A percentile compares a stretch with the other conserved stretches of the same genome.
These are phyloP conservation scores for Scaptodrosophila lebanonensis DNA, from an alignment of 1,140 invertebrate species.

Conservation along the genomic window DNA sequence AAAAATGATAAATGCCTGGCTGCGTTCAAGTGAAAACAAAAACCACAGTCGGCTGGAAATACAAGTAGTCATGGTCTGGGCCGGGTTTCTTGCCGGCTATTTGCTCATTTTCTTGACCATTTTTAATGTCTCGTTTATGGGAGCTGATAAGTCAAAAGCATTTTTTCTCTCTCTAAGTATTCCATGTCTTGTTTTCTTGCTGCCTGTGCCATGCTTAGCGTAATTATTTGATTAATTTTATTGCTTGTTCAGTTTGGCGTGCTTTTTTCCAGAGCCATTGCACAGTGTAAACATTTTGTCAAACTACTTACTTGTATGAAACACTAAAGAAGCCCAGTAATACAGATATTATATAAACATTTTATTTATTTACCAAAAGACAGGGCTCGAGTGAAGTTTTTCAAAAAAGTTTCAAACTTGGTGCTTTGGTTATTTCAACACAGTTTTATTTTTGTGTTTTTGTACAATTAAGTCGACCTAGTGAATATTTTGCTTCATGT, in stretches of 20 bases:
- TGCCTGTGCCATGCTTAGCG: conserved; percentile 9
- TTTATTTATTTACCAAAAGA: no score
- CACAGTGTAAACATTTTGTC: background rate
- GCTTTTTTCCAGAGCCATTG: no score
- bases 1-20: conserved; percentile 70
- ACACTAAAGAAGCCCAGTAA: no score
- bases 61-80: conserved; percentile 13
- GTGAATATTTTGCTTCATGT: no score
- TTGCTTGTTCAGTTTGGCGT: conserved; percentile 40
- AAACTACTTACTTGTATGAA: background rate
- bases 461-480: no score
- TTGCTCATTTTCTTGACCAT: conserved; percentile 50
- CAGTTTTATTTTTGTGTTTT: no score
- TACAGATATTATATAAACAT: no score
- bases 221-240: conserved; percentile 76
- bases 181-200: background rate
- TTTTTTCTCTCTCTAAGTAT: conserved; percentile 3
- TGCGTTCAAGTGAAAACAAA: conserved; percentile 59
- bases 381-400: no score
- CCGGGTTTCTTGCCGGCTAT: conserved; percentile 18
- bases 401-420: no score
- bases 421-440: no score
- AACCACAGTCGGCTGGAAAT: conserved; percentile 20
- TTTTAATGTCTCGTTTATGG: conserved; percentile 70
- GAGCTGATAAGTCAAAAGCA: conserved; percentile 56